phyloP scores from a whole-genome alignment of 2,797 vertebrate genomes.

The Euthynnus affinis region DNA sequence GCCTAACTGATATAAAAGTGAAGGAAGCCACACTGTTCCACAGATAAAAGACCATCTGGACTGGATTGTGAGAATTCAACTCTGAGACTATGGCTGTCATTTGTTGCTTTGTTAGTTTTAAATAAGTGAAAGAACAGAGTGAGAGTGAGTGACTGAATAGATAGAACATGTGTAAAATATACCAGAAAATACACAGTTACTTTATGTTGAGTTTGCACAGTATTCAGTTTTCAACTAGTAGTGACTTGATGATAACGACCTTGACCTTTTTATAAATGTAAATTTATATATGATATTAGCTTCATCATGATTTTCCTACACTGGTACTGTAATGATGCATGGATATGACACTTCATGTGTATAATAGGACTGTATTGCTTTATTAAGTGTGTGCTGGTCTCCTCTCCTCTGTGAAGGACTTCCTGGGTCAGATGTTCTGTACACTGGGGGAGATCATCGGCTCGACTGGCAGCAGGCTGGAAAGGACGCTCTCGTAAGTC shows the following conservation, averaged over 20 bases:
- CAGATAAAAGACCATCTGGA: constrained; percentile 11
- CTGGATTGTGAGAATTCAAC: background rate
- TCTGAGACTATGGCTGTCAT: background rate
- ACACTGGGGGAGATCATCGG: constrained; percentile 93
- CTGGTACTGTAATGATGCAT: too few species aligned
- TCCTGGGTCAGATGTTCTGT: constrained; percentile 93
- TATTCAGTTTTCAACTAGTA: background rate
- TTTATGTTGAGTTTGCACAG: too few species aligned
- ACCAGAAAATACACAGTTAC: too few species aligned
- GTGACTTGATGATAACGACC: too few species aligned
- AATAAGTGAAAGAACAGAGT: background rate
- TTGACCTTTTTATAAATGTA: background rate
- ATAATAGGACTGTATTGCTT: background rate
- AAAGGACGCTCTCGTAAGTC: constrained; percentile 90
- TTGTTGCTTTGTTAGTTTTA: background rate
- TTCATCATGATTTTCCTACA: background rate
- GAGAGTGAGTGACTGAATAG: background rate
- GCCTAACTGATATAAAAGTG: background rate
- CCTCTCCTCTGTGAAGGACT: constrained; percentile 84
- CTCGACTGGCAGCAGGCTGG: constrained; percentile 89
- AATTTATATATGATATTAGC: background rate
- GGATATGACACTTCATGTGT: background rate
- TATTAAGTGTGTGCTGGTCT: constrained; percentile 15
- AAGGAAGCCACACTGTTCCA: background rate
- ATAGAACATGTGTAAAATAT: too few species aligned